These are phyloP conservation scores for Pterois miles DNA, from an alignment of 2,797 vertebrate species.

Conservation along the genomic window DNA sequence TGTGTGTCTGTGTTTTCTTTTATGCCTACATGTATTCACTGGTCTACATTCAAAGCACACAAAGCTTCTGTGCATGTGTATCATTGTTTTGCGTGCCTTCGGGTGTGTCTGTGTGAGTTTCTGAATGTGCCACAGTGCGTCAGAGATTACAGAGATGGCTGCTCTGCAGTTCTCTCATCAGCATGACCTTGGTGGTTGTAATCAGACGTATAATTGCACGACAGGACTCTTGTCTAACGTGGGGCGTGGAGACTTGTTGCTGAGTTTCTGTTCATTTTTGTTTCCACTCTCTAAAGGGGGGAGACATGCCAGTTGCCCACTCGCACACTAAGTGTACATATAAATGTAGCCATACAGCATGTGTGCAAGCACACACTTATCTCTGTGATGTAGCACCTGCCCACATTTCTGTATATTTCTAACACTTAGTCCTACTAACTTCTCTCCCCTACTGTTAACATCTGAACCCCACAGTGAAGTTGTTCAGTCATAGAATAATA, in stretches of 20 bases:
- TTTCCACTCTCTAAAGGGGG: neutral
- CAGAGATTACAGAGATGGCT: slow-evolving; percentile 18
- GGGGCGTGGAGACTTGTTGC: neutral
- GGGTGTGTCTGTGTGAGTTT: slow-evolving; percentile 1
- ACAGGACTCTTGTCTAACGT: slow-evolving; percentile 20
- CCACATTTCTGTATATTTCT: slow-evolving; percentile 23
- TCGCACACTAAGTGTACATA: slow-evolving; percentile 13
- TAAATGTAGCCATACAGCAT: neutral
- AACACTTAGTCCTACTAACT: slow-evolving; percentile 11
- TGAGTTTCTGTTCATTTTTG: slow-evolving; percentile 5
- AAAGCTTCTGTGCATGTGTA: neutral
- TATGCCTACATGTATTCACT: neutral
- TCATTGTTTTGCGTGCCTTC: neutral
- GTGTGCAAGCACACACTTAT: neutral
- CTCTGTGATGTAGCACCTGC: slow-evolving; percentile 25
- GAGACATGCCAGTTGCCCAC: slow-evolving; percentile 19
- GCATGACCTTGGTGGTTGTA: slow-evolving; percentile 23
- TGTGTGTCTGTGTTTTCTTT: slow-evolving; percentile 4
- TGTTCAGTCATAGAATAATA: neutral
- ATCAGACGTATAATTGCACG: slow-evolving; percentile 48
- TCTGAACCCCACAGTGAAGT: slow-evolving; percentile 31
- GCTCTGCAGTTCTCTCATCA: slow-evolving; percentile 28
- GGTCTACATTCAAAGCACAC: neutral
- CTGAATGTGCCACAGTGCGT: slow-evolving; percentile 14
- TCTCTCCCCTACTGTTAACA: slow-evolving; percentile 13